Evolutionary conservation across 2,888 invertebrate species (phyloP).

Genomic region (Octodonta nipae): DNA sequence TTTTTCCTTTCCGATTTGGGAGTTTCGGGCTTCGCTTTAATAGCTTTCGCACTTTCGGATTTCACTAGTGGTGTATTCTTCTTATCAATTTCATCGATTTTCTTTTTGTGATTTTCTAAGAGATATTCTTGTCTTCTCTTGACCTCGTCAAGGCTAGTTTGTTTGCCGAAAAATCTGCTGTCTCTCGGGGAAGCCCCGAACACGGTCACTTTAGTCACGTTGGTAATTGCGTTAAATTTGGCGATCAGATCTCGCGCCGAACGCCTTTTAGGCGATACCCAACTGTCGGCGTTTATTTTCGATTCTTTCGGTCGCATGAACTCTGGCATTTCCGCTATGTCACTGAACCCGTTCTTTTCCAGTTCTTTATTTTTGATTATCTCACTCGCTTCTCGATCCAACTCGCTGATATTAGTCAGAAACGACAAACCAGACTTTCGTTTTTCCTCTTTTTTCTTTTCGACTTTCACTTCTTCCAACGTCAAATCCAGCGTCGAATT

Average conservation of each 20-base stretch:
- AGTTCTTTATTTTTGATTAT: conserved; percentile 43
- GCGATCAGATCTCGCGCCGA: conserved; percentile 45
- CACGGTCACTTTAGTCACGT: conserved; percentile 42
- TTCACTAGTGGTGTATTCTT: conserved; percentile 29
- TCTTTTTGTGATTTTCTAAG: conserved; percentile 23
- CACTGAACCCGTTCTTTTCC: conserved; percentile 13
- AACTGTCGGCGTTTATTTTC: conserved; percentile 24
- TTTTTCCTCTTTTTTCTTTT: conserved; percentile 35
- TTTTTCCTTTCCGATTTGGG: conserved; percentile 29
- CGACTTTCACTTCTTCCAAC: conserved; percentile 17
- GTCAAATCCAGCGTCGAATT: conserved; percentile 31
- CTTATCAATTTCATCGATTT: conserved; percentile 25
- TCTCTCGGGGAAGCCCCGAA: conserved; percentile 31
- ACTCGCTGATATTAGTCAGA: conserved; percentile 62
- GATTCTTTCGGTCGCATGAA: conserved; percentile 32
- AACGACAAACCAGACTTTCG: conserved; percentile 46
- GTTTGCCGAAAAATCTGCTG: conserved; percentile 28
- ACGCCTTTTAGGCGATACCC: conserved; percentile 27
- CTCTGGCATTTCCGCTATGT: conserved; percentile 28
- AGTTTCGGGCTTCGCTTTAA: conserved; percentile 25
- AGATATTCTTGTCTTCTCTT: conserved; percentile 23
- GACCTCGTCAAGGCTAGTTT: conserved; percentile 22
- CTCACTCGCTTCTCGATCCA: conserved; percentile 65
- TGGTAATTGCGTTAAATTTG: conserved; percentile 49
- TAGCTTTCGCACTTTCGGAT: conserved; percentile 31